Evolutionary conservation across 2,888 invertebrate genomes (phyloP).

Genomic region (Candidula unifasciata): DNA sequence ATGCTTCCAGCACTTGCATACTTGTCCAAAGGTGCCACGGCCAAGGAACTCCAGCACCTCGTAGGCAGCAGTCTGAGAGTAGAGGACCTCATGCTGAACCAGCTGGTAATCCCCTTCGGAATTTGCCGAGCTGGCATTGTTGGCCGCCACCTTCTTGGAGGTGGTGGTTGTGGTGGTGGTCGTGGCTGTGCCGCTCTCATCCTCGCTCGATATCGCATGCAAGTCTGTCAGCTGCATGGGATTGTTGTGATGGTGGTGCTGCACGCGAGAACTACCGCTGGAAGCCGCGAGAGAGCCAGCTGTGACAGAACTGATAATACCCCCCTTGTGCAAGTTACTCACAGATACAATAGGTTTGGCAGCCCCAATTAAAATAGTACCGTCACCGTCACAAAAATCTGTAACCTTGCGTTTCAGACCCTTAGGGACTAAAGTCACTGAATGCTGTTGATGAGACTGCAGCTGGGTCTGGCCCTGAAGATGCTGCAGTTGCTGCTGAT

Average conservation of each 20-base stretch:
- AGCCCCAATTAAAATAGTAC: constrained; percentile 37
- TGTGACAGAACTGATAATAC: constrained; percentile 41
- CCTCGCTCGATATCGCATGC: constrained; percentile 75
- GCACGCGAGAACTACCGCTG: background rate
- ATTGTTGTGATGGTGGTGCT: constrained; percentile 43
- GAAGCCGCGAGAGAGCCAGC: constrained; percentile 2
- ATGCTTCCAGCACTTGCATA: constrained; percentile 99
- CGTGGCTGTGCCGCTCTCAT: constrained; percentile 72
- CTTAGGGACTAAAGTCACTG: constrained; percentile 1
- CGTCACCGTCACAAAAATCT: constrained; percentile 19
- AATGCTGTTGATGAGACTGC: background rate
- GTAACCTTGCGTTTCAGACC: constrained; percentile 30
- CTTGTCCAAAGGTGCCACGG: constrained; percentile 98
- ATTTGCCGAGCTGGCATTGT: constrained; percentile 68
- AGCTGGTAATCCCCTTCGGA: constrained; percentile 97
- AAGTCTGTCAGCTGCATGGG: constrained; percentile 75
- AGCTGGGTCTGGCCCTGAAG: constrained; percentile 14
- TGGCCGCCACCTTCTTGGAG: constrained; percentile 51
- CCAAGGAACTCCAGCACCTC: constrained; percentile 99
- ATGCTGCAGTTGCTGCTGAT: constrained; percentile 16
- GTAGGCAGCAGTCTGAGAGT: constrained; percentile 93
- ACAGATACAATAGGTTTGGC: constrained; percentile 26
- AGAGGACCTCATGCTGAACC: constrained; percentile 97
- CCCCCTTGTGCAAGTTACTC: constrained; percentile 39
- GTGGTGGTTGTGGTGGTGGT: constrained; percentile 66